Base-by-base conservation (phyloP, 1,140 invertebrate species). In the Lepidurus packardi region DNA sequence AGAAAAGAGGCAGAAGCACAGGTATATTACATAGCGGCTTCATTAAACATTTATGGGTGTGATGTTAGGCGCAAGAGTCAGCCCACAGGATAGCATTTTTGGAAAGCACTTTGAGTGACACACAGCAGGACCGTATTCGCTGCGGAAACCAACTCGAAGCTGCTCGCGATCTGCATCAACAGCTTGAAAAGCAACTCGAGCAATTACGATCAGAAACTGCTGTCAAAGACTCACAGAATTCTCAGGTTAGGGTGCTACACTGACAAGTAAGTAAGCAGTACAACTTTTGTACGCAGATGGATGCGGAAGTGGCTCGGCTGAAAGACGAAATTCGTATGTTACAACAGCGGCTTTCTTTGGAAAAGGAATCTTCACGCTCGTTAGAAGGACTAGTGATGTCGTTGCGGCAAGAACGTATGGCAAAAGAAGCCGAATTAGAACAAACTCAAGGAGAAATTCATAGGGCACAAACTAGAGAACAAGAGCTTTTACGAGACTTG, bases 131-230 rank as follows among this genome's bases (percentile, higher is more conserved):
- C 44, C 65, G 65, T 24, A 75, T 74, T 21, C 78, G 78, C 41
- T 43, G 74, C 43, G 78, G 75, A 13, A 73, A 78, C n/a, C 78
- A 78, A 24, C 43, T 78, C 34, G 73, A 43, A 7, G 25, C 73
- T 21, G 73, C 78, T 5, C 34, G 73, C 7, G 78, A 78, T 41
- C 74, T 78, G 43, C 78, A 78, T 13, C 41, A 45, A 42, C 73
- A 45, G 43, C 78, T 78, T 7, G 78, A 78, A 16, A 78, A 78
- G 24, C 78, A 78, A 47, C 73, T 78, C n/a, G 78, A 78, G 34
- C 43, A 45, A 75, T 44, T 78, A 5, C 73, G 78, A 10, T 13
- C 44, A 3, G 78, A 78, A 75, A 73, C 78, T 42, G 78, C 78
- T 7, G 73, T 75, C 74, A 45, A 73, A 43, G 78, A 78, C 41